Percentiles rank a stretch among this genome's conserved stretches.
phyloP scores from a whole-genome alignment of 2,797 vertebrate genomes.

The Poecilia velifera region DNA sequence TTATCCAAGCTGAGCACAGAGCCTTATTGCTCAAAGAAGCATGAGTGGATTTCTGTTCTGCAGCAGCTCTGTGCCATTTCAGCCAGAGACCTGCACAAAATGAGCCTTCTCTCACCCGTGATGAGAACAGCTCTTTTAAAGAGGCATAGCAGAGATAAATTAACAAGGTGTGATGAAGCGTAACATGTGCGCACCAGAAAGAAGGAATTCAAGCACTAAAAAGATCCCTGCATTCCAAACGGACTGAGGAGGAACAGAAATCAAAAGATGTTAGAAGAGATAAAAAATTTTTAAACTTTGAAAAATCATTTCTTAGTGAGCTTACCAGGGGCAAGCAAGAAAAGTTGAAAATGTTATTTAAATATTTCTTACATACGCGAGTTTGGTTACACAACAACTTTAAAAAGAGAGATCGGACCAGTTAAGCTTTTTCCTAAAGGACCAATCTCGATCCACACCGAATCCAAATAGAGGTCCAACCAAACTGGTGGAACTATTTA shows the following conservation, averaged over 20 bases:
- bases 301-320: neutral
- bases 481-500: neutral
- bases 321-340: neutral
- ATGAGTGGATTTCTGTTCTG: conserved; percentile 55
- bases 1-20: conserved; percentile 71
- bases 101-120: conserved; percentile 32
- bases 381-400: neutral
- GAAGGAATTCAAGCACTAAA: conserved; percentile 44
- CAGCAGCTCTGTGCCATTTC: conserved; percentile 51
- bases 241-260: conserved; percentile 20
- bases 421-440: neutral
- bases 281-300: neutral
- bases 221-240: conserved; percentile 65
- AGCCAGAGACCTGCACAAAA: conserved; percentile 59
- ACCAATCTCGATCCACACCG: neutral
- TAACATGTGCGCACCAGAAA: conserved; percentile 43
- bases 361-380: neutral
- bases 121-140: conserved; percentile 66
- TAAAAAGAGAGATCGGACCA: neutral
- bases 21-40: conserved; percentile 61
- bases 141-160: conserved; percentile 49
- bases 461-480: neutral
- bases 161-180: conserved; percentile 58
- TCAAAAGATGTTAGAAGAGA: conserved; percentile 16
- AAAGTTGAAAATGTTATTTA: neutral